These are phyloP conservation scores for Catharus minimus DNA, from an alignment of 2,113 vertebrate genomes.

Conservation along the genomic window DNA sequence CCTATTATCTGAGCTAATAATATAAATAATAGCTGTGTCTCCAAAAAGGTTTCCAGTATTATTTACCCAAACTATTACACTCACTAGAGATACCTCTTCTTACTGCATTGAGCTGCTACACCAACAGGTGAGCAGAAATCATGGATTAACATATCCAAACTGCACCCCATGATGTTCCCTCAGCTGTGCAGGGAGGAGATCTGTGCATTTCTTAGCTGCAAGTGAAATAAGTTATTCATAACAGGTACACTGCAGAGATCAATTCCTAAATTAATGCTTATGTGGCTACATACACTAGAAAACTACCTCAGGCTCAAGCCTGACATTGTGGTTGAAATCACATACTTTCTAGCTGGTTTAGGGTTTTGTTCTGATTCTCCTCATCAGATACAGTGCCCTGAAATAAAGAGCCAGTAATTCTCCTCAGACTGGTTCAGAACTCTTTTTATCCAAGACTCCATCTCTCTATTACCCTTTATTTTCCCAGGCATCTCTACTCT, in stretches of 20 bases:
- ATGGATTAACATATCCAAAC: not conserved
- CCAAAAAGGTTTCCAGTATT: not conserved
- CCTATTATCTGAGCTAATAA: not conserved
- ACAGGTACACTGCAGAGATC: not conserved
- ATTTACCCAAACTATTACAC: not conserved
- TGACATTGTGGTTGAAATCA: not conserved
- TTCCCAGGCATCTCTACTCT: not conserved
- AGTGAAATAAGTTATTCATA: not conserved
- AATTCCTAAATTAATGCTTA: not conserved
- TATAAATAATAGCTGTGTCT: not conserved
- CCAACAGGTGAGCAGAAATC: not conserved
- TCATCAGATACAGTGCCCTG: not conserved
- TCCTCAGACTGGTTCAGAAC: not conserved
- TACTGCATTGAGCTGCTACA: not conserved
- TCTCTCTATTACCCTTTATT: not conserved
- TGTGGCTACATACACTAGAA: not conserved
- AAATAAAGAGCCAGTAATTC: not conserved
- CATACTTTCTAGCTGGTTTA: not conserved
- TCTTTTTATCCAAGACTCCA: not conserved
- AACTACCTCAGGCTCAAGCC: not conserved
- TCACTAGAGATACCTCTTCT: not conserved
- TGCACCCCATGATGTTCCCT: not conserved
- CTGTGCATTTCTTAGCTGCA: not conserved
- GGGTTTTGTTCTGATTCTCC: not conserved
- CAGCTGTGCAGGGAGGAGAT: not conserved